Evolutionary conservation across 2,113 vertebrate species (phyloP), one percentile per base, ranked within the genome.

Genomic region (Acrocephalus arundinaceus): DNA sequence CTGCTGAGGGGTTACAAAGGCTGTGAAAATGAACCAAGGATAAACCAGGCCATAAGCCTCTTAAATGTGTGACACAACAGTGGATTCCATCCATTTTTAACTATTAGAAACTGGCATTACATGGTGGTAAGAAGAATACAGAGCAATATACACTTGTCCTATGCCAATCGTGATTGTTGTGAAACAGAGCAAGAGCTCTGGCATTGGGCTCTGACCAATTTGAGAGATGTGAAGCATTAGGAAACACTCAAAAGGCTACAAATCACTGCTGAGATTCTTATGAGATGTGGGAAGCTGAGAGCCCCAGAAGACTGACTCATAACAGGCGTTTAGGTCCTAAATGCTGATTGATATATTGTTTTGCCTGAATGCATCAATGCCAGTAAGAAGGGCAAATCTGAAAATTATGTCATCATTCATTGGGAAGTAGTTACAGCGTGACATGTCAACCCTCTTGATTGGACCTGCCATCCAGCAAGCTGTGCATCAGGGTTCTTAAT

Each of bases 391-490:
- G 87, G 59, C 87, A 95, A 91, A 94, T 90, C 71, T 85, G 85
- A 87, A 96, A 94, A 91, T 93, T 73, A 87, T 96, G 59, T 83
- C 85, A 91, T 97, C 59, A 95, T 88, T 96, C 94, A 96, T 39
- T 33, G 55, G 46, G 71, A 95, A 87, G 59, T 95, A 94, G 77
- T 96, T 93, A 81, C 88, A 89, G 39, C 5, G 2, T 85, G 93
- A 88, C 74, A 62, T 48, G 85, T 89, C 91, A 83, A 82, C 87
- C 43, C 30, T 55, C 82, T 73, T 83, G 70, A 91, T 91, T 65
- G 66, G 91, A 74, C 67, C 85, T 93, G 89, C 54, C 49, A 91
- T 58, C 51, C 80, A 81, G 73, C 13, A 55, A 75, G 84, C 68
- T 86, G 51, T 1, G 3, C 86, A 92, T 81, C 61, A 78, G 57